Conservation (phyloP, 1,140 invertebrate species). For the Aphaenogaster ashmeadi region DNA sequence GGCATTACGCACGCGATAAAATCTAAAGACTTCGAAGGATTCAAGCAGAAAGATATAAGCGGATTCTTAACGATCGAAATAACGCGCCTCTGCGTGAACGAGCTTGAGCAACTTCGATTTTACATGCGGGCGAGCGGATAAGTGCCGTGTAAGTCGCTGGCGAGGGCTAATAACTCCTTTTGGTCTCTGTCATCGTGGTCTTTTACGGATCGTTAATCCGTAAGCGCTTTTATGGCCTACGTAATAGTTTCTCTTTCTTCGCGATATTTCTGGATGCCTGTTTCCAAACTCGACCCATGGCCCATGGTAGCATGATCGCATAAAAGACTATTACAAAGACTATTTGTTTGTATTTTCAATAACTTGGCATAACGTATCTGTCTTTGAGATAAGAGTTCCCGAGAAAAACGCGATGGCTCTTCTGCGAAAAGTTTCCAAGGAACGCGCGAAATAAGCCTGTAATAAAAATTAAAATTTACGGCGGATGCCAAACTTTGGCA, state of each 20-base stretch:
- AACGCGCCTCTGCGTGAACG: not conserved
- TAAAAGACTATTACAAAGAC: not conserved
- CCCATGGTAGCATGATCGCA: not conserved
- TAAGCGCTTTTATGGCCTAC: constrained; percentile 63
- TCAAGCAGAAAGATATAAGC: too few relatives aligned
- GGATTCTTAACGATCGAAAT: constrained; percentile 9
- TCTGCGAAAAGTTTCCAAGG: not conserved
- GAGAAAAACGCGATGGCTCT: not conserved
- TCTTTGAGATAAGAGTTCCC: not conserved
- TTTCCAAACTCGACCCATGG: not conserved
- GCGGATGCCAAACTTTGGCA: not conserved
- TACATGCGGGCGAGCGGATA: constrained; percentile 71
- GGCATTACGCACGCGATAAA: not conserved
- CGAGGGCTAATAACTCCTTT: constrained; percentile 69
- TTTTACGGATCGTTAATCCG: constrained; percentile 64
- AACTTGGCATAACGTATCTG: not conserved
- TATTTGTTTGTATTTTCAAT: constrained; percentile 25
- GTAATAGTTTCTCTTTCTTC: constrained; percentile 62
- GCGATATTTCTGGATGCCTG: not conserved
- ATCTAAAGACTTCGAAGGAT: not conserved
- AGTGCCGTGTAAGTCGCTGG: constrained; percentile 44
- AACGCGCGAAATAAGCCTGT: not conserved
- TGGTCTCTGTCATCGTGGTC: constrained; percentile 43
- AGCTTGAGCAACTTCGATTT: constrained; percentile 64
- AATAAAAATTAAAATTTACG: constrained; percentile 33